Conservation (phyloP, 2,797 vertebrate species). For the Paratrypauchen microcephalus region DNA sequence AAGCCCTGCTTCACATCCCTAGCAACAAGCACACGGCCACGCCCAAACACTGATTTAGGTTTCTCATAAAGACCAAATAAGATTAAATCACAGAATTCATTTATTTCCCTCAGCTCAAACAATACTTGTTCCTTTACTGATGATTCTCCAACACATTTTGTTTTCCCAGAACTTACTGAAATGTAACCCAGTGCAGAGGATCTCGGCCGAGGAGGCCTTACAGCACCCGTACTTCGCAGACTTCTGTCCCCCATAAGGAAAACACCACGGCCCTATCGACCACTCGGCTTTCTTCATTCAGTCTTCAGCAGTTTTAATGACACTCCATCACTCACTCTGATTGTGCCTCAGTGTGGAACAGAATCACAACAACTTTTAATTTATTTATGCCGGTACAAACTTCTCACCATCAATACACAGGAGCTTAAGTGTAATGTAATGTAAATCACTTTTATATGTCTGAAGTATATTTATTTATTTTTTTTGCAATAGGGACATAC, state of each 20-base stretch:
- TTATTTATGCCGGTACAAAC: conserved; percentile 36
- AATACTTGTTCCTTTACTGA: neutral
- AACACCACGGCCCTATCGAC: conserved; percentile 27
- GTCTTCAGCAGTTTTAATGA: neutral
- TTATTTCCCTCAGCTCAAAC: neutral
- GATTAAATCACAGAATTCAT: neutral
- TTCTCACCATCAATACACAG: conserved; percentile 1
- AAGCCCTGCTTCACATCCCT: too few species aligned
- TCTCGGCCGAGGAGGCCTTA: conserved; percentile 89
- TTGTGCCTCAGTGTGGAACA: conserved; percentile 62
- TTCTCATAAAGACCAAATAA: neutral
- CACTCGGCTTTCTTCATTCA: conserved; percentile 48
- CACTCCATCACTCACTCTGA: conserved; percentile 42
- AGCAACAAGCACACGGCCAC: too few species aligned
- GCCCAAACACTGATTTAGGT: neutral
- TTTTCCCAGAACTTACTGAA: conserved; percentile 86
- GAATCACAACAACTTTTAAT: conserved; percentile 44
- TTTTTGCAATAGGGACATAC: neutral
- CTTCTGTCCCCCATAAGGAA: conserved; percentile 80
- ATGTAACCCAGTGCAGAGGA: conserved; percentile 90
- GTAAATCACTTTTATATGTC: neutral
- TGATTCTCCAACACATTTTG: neutral
- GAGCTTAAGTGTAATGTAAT: neutral
- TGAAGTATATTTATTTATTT: neutral
- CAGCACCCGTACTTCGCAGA: conserved; percentile 88